Evolutionary conservation across 2,113 vertebrate species (phyloP), one percentile per base, ranked within the genome.

Genomic region (Phaethornis superciliosus): DNA sequence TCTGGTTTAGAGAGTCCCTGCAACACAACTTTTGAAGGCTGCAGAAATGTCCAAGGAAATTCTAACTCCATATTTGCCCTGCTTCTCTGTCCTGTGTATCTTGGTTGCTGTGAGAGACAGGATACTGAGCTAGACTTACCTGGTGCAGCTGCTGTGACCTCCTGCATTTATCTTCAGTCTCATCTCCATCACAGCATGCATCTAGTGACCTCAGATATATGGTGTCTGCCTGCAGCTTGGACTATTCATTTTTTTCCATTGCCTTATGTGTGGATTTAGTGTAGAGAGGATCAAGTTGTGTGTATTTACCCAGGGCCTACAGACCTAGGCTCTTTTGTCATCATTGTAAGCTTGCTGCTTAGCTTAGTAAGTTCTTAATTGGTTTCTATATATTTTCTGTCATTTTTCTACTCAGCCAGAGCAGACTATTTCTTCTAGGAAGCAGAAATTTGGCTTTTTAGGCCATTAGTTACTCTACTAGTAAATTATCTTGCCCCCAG

Each of bases 311-410:
- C 72, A 86, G 42, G 33, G n/a, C 22, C 58, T 58, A 46, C 42
- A 65, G 32, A 74, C 35, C 46, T 75, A 46, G 49, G 62, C 16
- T 5, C 12, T 85, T 94, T 91, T 88, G 63, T 95, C 78, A 88
- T 35, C 6, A 40, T 40, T 12, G 1, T 77, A 76, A 92, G 63
- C 87, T 91, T 90, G 23, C 59, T 87, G 26, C 47, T 82, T 94
- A 89, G 37, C 67, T 80, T 89, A 80, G 62, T 74, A 82, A 78
- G 67, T n/a, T 80, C 59, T 70, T 90, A 85, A 88, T 92, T 90
- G 89, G 55, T 35, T 82, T 63, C 67, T 87, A 4, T 91, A 80
- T 89, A 28, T 92, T 91, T 85, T 80, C 70, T 89, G 63, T 59
- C 74, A 64, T 89, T 94, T 84, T 91, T 82, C 49, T 49, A 77